Base-by-base conservation (phyloP, 2,113 vertebrate genomes). In the Barnardius zonarius region DNA sequence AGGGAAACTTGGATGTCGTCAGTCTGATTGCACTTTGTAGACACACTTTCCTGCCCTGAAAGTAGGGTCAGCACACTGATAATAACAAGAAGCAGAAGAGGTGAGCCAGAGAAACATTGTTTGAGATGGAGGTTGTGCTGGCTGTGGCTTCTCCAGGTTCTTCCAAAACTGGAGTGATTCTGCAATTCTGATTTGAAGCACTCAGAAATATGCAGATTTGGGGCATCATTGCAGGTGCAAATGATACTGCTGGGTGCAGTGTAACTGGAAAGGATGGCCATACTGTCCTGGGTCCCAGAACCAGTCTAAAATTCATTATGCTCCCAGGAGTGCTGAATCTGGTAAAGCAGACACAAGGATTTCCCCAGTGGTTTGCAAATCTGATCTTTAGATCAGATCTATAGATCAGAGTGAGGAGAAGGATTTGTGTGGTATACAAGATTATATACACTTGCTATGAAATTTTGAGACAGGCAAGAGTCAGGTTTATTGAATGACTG, bases 251-350 rank as follows among this genome's bases (percentile, higher is more conserved):
- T 92, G 39, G 17, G 28, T 55, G 11, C 54, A 39, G 33, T 1
- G 0, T 55, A 48, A 31, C 33, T 88, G 67, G 72, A 37, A 72
- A 72, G n/a, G 5, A 15, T 51, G 27, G 8, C 7, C 5, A 2
- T 52, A 5, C 25, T 54, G 4, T 74, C 61, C 41, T 57, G 44
- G 10, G 18, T 69, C 37, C 81, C 44, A 43, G 23, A 51, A 66
- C 28, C 51, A 91, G 35, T 39, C 61, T 57, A 4, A 81, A 81
- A 62, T 83, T 77, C 20, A 57, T n/a, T 43, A 27, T 48, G 17
- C 11, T 35, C 15, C 57, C 39, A 48, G 63, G 39, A 83, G 30
- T 8, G 1, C 23, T 69, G n/a, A 78, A 0, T 39, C 0, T 0
- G 10, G 51, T 46, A 41, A 1, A 7, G 37, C n/a, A 79, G 75